Evolutionary conservation across 2,888 invertebrate genomes (phyloP).

Genomic region (Hedychridium roseum): DNA sequence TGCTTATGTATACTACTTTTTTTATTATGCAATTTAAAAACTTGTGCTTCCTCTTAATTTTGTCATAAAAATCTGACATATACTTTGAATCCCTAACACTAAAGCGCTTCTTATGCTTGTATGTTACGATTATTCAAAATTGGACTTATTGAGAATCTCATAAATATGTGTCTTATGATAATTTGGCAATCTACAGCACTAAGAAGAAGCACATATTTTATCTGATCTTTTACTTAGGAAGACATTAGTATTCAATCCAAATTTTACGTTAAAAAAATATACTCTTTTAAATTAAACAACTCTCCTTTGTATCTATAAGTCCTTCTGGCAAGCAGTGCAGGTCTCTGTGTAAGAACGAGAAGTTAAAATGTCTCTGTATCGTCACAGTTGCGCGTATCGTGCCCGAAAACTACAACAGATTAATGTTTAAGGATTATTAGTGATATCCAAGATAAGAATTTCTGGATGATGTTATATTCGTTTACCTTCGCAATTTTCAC

Average conservation of each 20-base stretch:
- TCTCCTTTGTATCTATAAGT: conserved; percentile 23
- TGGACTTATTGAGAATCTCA: too few species aligned
- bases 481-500: conserved; percentile 92
- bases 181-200: too few species aligned
- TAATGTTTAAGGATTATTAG: conserved; percentile 11
- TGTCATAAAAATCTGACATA: too few species aligned
- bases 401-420: conserved; percentile 82
- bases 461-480: conserved; percentile 9
- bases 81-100: too few species aligned
- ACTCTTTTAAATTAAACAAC: conserved; percentile 39
- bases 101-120: too few species aligned
- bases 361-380: conserved; percentile 83
- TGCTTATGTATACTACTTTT: too few species aligned
- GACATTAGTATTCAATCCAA: neutral
- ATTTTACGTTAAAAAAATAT: conserved; percentile 40
- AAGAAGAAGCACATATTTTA: too few species aligned
- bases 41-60: too few species aligned
- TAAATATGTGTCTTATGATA: too few species aligned
- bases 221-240: too few species aligned
- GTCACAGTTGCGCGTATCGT: conserved; percentile 85
- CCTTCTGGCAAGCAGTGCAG: conserved; percentile 28
- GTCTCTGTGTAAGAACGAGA: conserved; percentile 20
- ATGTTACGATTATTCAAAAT: too few species aligned
- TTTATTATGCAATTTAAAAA: too few species aligned
- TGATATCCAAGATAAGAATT: conserved; percentile 5